Percentiles rank a stretch among this genome's conserved stretches.
Evolutionary conservation across 2,888 invertebrate species (phyloP).

Genomic region (Lagria hirta): DNA sequence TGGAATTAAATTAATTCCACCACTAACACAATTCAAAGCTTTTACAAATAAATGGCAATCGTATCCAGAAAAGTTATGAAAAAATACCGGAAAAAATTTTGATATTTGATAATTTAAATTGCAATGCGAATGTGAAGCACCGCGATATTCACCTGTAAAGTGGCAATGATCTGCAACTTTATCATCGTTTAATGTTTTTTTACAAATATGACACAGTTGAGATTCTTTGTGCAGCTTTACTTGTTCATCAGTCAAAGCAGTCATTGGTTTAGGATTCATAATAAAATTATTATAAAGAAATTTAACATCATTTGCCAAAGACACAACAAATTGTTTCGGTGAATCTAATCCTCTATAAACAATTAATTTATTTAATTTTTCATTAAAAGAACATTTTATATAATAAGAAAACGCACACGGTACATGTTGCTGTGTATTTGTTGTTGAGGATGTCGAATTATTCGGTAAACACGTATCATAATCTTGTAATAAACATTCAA

Average conservation of each 20-base stretch:
- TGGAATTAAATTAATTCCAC: constrained; percentile 9
- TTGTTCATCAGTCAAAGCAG: constrained; percentile 6
- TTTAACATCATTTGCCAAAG: constrained; percentile 2
- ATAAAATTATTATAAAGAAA: neutral
- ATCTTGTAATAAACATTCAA: constrained; percentile 23
- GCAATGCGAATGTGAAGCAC: constrained; percentile 8
- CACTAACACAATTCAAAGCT: constrained; percentile 3
- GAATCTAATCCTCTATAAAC: constrained; percentile 25
- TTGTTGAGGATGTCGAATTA: constrained; percentile 30
- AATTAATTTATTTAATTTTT: constrained; percentile 20
- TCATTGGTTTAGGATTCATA: constrained; percentile 6
- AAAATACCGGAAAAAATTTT: constrained; percentile 14
- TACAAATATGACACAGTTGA: constrained; percentile 10
- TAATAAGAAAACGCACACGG: constrained; percentile 32
- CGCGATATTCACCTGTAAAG: constrained; percentile 12
- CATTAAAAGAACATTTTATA: constrained; percentile 33
- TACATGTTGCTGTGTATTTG: constrained; percentile 24
- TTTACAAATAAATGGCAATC: constrained; percentile 20
- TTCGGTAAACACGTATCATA: constrained; percentile 12
- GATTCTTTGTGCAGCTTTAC: neutral
- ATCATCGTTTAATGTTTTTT: constrained; percentile 3
- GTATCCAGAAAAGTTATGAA: constrained; percentile 12
- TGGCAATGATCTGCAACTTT: constrained; percentile 11
- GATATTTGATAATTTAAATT: constrained; percentile 5
- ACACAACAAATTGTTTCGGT: constrained; percentile 20